A percentile compares a stretch with the other conserved stretches of the same genome.
phyloP scores from a whole-genome alignment of 1,140 invertebrate species.

The Plectrocnemia conspersa region DNA sequence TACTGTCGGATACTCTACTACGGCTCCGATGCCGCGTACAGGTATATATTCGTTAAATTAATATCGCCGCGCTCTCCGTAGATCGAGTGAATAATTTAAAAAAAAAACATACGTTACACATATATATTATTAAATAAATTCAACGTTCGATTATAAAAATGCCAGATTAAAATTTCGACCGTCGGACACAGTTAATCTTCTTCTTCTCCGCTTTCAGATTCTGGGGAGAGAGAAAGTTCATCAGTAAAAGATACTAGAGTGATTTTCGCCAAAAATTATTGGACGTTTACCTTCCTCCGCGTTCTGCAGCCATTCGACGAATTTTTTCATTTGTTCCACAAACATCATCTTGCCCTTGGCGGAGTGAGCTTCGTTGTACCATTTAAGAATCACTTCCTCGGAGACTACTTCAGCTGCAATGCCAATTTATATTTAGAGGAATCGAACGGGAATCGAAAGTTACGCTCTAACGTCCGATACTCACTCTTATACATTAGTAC shows the following conservation, averaged over 20 bases:
- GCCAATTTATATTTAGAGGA: no score
- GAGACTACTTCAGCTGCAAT: constrained; percentile 76
- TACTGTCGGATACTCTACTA: no score
- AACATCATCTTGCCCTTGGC: constrained; percentile 95
- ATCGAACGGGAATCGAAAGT: no score
- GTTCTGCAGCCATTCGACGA: constrained; percentile 94
- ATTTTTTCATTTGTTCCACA: constrained; percentile 95
- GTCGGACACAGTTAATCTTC: constrained; percentile 26
- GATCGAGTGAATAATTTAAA: background rate
- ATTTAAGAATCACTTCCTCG: constrained; percentile 88
- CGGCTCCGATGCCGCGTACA: background rate
- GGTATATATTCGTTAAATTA: background rate
- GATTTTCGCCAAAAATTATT: background rate
- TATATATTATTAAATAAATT: constrained; percentile 17
- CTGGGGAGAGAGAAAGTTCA: constrained; percentile 10
- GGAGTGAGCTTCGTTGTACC: constrained; percentile 90
- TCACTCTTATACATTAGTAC: constrained; percentile 92
- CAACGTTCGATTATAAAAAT: constrained; percentile 17
- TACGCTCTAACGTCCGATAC: constrained; percentile 32
- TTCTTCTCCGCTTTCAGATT: constrained; percentile 35
- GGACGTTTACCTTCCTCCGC: constrained; percentile 74
- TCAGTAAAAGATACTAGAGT: background rate
- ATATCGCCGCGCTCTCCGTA: background rate
- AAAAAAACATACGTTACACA: constrained; percentile 10
- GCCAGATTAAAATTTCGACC: constrained; percentile 23